These are phyloP conservation scores for Alligator sinensis DNA, from an alignment of 2,113 vertebrate genomes.

Conservation along the genomic window DNA sequence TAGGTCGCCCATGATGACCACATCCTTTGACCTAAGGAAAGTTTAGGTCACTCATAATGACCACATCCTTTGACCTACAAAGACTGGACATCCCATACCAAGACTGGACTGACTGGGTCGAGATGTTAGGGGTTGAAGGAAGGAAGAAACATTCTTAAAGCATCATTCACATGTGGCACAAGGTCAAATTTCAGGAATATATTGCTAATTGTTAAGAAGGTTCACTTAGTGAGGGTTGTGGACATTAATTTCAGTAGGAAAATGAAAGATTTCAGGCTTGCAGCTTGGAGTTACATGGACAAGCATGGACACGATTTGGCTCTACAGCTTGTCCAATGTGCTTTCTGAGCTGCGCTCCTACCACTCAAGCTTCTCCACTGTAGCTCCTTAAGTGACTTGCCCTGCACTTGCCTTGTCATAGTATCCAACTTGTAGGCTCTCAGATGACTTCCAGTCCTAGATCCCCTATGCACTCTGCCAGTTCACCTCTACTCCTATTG, in stretches of 20 bases:
- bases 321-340: not conserved
- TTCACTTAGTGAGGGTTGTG: not conserved
- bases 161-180: not conserved
- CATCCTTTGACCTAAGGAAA: too few species aligned
- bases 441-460: not conserved
- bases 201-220: not conserved
- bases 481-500: not conserved
- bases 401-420: not conserved
- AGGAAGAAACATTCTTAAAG: not conserved
- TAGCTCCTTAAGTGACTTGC: not conserved
- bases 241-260: not conserved
- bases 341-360: too few species aligned
- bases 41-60: too few species aligned
- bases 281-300: not conserved
- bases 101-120: not conserved
- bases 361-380: not conserved
- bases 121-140: not conserved
- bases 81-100: not conserved
- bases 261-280: not conserved
- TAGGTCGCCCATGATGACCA: too few species aligned
- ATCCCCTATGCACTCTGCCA: not conserved
- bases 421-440: not conserved
- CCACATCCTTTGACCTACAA: too few species aligned
- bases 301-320: not conserved
- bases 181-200: not conserved